These are phyloP conservation scores for Pseudomyrmex concolor DNA, from an alignment of 1,140 invertebrate genomes.

Conservation along the genomic window DNA sequence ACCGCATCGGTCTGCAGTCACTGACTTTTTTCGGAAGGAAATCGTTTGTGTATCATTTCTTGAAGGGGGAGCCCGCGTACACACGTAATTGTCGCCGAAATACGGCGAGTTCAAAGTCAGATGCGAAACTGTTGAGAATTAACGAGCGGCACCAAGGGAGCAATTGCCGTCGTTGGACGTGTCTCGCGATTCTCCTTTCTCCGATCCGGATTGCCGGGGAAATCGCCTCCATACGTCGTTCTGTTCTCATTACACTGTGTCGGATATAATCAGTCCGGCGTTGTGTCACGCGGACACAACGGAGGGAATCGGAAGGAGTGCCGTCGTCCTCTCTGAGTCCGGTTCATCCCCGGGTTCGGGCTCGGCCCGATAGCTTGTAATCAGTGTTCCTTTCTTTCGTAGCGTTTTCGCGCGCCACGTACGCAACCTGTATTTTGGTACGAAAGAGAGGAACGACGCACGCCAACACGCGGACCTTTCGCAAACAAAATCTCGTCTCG, in stretches of 20 bases:
- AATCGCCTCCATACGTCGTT: constrained; percentile 17
- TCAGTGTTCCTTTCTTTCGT: constrained; percentile 63
- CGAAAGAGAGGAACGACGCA: constrained; percentile 33
- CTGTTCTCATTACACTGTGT: constrained; percentile 32
- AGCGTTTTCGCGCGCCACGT: constrained; percentile 28
- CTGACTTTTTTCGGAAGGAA: constrained; percentile 24
- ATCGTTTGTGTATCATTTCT: constrained; percentile 10
- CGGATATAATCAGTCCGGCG: constrained; percentile 41
- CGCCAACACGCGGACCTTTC: constrained; percentile 38
- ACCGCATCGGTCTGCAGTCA: constrained; percentile 11
- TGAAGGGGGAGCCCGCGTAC: not conserved
- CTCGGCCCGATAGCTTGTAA: constrained; percentile 34
- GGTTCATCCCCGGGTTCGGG: not conserved
- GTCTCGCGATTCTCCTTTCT: constrained; percentile 41
- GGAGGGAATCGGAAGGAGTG: constrained; percentile 45
- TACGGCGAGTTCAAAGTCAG: constrained; percentile 46
- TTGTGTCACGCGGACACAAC: not conserved
- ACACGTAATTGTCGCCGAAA: constrained; percentile 24
- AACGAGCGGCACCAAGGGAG: constrained; percentile 45
- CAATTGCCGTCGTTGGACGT: constrained; percentile 43
- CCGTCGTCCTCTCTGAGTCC: constrained; percentile 10
- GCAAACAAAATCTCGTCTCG: constrained; percentile 16
- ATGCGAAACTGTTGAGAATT: constrained; percentile 51
- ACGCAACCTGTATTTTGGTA: constrained; percentile 66
- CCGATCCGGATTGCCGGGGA: constrained; percentile 43